phyloP scores from a whole-genome alignment of 2,888 invertebrate genomes.

The Germaria angustata region DNA sequence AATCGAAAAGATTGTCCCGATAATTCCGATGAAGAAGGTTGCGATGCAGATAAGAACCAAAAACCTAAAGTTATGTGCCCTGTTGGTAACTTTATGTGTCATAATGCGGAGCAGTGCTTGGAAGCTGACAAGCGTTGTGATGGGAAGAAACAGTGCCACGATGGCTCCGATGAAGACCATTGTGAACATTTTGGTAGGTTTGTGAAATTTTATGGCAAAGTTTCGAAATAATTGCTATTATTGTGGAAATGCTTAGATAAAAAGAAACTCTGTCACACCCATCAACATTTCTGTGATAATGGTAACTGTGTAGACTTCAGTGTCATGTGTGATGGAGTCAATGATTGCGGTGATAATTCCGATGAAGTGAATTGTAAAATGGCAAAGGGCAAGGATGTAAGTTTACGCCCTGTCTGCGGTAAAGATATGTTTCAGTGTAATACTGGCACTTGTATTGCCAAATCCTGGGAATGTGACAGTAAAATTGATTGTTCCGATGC shows the following conservation, averaged over 20 bases:
- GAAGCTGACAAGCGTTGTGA: conserved; percentile 80
- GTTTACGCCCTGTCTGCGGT: conserved; percentile 74
- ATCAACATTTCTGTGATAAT: conserved; percentile 81
- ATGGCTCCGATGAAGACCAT: conserved; percentile 82
- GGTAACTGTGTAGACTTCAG: conserved; percentile 81
- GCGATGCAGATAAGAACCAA: conserved; percentile 78
- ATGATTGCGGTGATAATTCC: conserved; percentile 83
- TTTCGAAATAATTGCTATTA: not conserved
- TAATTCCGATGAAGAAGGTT: conserved; percentile 81
- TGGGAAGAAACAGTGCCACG: conserved; percentile 81
- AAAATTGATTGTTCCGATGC: conserved; percentile 87
- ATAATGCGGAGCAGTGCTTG: conserved; percentile 81
- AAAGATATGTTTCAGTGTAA: conserved; percentile 83
- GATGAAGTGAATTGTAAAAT: conserved; percentile 81
- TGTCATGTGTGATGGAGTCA: conserved; percentile 81
- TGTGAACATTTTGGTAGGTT: conserved; percentile 80
- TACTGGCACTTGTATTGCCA: conserved; percentile 85
- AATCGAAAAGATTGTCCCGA: conserved; percentile 82
- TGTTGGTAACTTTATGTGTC: conserved; percentile 81
- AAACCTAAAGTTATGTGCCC: conserved; percentile 77
- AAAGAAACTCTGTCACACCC: conserved; percentile 78
- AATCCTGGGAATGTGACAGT: conserved; percentile 86
- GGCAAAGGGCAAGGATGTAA: conserved; percentile 58
- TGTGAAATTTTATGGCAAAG: conserved; percentile 57
- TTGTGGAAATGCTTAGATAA: conserved; percentile 58